These are phyloP conservation scores for Arge pagana DNA, from an alignment of 2,888 invertebrate species.

Conservation along the genomic window DNA sequence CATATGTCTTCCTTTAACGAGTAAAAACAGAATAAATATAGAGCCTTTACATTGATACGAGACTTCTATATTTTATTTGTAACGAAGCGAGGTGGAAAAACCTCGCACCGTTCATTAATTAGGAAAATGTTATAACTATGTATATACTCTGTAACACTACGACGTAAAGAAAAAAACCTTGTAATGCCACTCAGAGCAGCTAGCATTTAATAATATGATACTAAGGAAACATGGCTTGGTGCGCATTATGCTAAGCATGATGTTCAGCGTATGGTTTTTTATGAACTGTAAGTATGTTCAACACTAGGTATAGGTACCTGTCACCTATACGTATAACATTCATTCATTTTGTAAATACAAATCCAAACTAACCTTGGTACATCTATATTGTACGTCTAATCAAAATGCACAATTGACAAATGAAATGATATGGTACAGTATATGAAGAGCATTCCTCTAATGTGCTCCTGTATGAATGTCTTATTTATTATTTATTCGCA, in stretches of 20 bases:
- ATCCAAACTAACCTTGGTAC: slow-evolving; percentile 6
- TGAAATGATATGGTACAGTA: slow-evolving; percentile 25
- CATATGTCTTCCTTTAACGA: slow-evolving; percentile 41
- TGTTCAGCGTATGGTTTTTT: slow-evolving; percentile 28
- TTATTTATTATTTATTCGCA: slow-evolving; percentile 56
- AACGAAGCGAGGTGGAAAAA: slow-evolving; percentile 16
- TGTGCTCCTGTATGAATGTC: slow-evolving; percentile 41
- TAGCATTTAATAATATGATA: slow-evolving; percentile 49
- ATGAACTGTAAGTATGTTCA: slow-evolving; percentile 25
- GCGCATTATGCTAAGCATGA: slow-evolving; percentile 5
- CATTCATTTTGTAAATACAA: slow-evolving; percentile 46
- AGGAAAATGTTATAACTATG: slow-evolving; percentile 50
- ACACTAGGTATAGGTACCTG: slow-evolving; percentile 35
- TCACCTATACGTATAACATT: slow-evolving; percentile 30
- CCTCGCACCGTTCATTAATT: slow-evolving; percentile 41
- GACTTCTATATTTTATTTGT: slow-evolving; percentile 31
- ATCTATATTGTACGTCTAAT: slow-evolving; percentile 17
- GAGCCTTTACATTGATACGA: slow-evolving; percentile 45
- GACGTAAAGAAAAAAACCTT: slow-evolving; percentile 26
- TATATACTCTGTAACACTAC: not conserved
- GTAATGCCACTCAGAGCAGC: slow-evolving; percentile 45
- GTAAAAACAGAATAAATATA: slow-evolving; percentile 32
- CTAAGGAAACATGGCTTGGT: slow-evolving; percentile 18
- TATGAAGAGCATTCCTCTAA: slow-evolving; percentile 29
- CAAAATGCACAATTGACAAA: slow-evolving; percentile 36